Percentiles rank a stretch among this genome's conserved stretches.
These are phyloP conservation scores for Barbus barbus DNA, from an alignment of 2,113 vertebrate genomes.

Conservation along the genomic window DNA sequence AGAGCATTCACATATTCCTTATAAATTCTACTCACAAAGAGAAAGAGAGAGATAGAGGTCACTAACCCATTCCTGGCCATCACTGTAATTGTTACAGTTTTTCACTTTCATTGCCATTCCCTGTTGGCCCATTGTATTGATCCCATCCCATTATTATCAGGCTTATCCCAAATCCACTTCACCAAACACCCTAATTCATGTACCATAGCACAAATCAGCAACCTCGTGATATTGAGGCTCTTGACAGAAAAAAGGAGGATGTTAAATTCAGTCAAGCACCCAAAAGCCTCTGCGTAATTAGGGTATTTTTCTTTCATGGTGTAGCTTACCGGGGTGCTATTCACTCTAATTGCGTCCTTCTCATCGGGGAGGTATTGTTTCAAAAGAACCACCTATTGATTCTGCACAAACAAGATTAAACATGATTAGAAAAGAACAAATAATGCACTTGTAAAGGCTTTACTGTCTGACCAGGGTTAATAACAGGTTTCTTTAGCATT, in stretches of 20 bases:
- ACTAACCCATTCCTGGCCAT: slow-evolving; percentile 68
- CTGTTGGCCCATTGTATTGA: slow-evolving; percentile 71
- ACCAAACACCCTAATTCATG: slow-evolving; percentile 59
- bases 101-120: slow-evolving; percentile 72
- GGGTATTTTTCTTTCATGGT: slow-evolving; percentile 46
- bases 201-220: slow-evolving; percentile 31
- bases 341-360: slow-evolving; percentile 60
- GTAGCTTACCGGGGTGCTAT: slow-evolving; percentile 19
- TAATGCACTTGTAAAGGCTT: slow-evolving; percentile 58
- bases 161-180: slow-evolving; percentile 76
- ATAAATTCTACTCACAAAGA: background rate
- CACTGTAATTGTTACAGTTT: slow-evolving; percentile 74
- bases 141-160: slow-evolving; percentile 74
- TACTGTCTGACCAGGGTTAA: slow-evolving; percentile 57
- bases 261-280: slow-evolving; percentile 18
- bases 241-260: slow-evolving; percentile 1
- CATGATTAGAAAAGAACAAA: slow-evolving; percentile 71
- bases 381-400: slow-evolving; percentile 67
- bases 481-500: slow-evolving; percentile 43
- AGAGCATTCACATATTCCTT: background rate
- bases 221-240: background rate
- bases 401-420: slow-evolving; percentile 72
- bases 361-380: slow-evolving; percentile 63
- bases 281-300: slow-evolving; percentile 44
- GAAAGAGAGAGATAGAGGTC: slow-evolving; percentile 53